Base-by-base conservation (phyloP, 2,113 vertebrate genomes). In the Chaenogobius annularis region DNA sequence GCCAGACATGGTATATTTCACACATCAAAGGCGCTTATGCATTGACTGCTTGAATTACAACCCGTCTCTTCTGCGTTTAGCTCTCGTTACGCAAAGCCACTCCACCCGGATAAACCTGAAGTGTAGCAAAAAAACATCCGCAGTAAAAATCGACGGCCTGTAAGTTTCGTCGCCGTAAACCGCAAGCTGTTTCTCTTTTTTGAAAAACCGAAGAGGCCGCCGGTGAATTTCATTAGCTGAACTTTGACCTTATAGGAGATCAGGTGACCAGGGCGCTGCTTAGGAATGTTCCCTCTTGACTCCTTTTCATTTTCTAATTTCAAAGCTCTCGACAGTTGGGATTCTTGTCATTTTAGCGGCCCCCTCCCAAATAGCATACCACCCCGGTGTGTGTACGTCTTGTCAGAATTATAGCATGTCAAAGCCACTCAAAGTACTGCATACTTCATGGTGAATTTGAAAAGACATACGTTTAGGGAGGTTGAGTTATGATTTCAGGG, bases 221-320 rank as follows among this genome's bases (percentile, higher is more conserved):
- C 68, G 80, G 80, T 73, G 43, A 68, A 64, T 88, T 90, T 88
- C 83, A 90, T 90, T 88, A 81, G 67, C 66, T 86, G 87, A 92
- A 84, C 85, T 50, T 65, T 84, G 84, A 89, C 85, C 85, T 85
- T 83, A 69, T 72, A 61, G 82, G 74, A 80, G 85, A 90, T 88
- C 87, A 90, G 84, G 83, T 90, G 87, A 87, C 89, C 83, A 72
- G 79, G 88, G 81, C 76, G 73, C 59, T 79, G 76, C 85, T 78
- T 66, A 48, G 88, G 87, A 92, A 92, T 90, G 89, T 81, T 86
- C 73, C 82, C 83, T 77, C 74, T 77, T 78, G 81, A 86, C 84
- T 86, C 50, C 48, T 80, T 85, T 87, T 86, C 73, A 74, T 83
- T 89, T 90, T 90, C 66, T 85, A 80, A 87, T 84, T 87, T 87